Evolutionary conservation across 2,113 vertebrate species (phyloP), one percentile per base, ranked within the genome.

Genomic region (Oreotragus oreotragus): DNA sequence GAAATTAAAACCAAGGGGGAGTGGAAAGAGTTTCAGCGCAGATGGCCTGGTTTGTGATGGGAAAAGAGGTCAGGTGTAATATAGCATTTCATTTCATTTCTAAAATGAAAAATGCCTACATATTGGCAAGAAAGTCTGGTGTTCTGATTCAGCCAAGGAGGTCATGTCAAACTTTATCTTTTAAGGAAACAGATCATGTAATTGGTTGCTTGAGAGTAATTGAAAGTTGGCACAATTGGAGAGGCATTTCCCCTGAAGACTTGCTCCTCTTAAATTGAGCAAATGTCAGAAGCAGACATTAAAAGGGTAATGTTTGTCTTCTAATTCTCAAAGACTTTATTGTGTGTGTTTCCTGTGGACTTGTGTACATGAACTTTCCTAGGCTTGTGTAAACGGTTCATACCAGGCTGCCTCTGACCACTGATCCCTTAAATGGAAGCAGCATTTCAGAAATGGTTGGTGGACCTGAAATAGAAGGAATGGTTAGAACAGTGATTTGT

Each of bases 201-300:
- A 97, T 97, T 97, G 66, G 96, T 98, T 96, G 84, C 88, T 96
- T 79, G 91, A 88, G 97, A 97, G 89, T 95, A 97, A 97, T 97
- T 96, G 89, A 94, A 97, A 88, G 60, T 91, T 97, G 91, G 83
- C 57, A 94, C 91, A 88, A 95, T 53, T 94, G 96, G 89, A 85
- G 79, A 97, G 51, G 10, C 49, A 43, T 91, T 96, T 95, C 73
- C 97, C 85, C 49, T 13, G 53, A 93, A 97, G 98, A 97, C 60
- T 57, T 33, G 55, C 28, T 70, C 49, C 19, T 95, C 89, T 97
- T 95, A 94, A 85, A 96, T n/a, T 95, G 95, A 96, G 93, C 94
- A 98, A 97, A 97, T 97, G 88, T 97, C 97, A 97, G 93, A 84
- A 94, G 5, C 85, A 96, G 81, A 62, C 96, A 98, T 98, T 95